Evolutionary conservation across 2,888 invertebrate genomes (phyloP), one percentile per base, ranked within the genome.

Genomic region (Xestoiulus laeticollis): DNA sequence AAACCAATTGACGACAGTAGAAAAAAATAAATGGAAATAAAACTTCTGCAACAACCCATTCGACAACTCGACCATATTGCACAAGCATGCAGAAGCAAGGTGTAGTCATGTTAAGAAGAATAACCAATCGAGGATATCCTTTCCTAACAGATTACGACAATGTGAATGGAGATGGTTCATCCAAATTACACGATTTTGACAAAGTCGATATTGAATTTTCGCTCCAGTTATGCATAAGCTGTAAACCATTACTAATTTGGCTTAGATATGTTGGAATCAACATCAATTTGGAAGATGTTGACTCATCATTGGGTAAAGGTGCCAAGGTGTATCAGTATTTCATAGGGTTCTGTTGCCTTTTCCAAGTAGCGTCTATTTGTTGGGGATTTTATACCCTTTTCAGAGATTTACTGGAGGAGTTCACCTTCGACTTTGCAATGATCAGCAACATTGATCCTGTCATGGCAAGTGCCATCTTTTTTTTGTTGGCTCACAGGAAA

Each of bases 271-370:
- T 68, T 22, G 68, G 68, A 3, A 68, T 68, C 1, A 68, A 68
- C 26, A 68, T 68, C 68, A 26, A 68, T 26, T 8, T 68, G 68
- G 68, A 68, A 68, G 22, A 68, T 10, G 68, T n/a, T 12, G 68
- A 1, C 10, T 22, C 26, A 0, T 22, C 68, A 1, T 26, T 68
- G 10, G 68, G 68, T 8, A 68, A 1, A 6, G 1, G 4, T 1
- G 68, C 68, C 22, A 68, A 68, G 26, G 1, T 68, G 68, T 68
- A n/a, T 26, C 68, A 68, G 68, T 68, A 68, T 68, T 68, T 68
- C 26, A 26, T 68, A 26, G 68, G 26, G 26, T 8, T 26, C 26
- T 68, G 68, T 8, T 68, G 68, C 26, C 26, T 68, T 68, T 26
- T 68, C 26, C 68, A 68, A 68, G 68, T 68, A 22, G 26, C 68